Evolutionary conservation across 1,140 invertebrate species (phyloP).

Genomic region (Copidosoma floridanum): DNA sequence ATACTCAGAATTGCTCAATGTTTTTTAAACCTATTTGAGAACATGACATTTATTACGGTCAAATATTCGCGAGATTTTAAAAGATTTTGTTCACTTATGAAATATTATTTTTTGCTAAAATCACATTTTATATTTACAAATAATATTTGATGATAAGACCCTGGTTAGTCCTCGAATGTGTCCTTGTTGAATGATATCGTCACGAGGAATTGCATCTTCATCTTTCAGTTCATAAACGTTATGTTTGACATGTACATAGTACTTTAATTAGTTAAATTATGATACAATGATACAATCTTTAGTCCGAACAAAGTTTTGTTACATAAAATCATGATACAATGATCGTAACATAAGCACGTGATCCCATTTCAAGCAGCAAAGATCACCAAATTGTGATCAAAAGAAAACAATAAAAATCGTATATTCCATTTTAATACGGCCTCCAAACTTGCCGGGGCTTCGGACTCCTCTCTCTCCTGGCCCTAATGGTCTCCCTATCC

Average conservation of each 20-base stretch:
- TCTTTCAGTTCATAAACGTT: too few species aligned
- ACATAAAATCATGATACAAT: too few species aligned
- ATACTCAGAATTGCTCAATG: neutral
- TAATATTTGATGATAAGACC: constrained; percentile 49
- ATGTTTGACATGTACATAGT: too few species aligned
- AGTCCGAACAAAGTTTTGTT: too few species aligned
- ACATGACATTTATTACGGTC: neutral
- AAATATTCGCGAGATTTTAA: too few species aligned
- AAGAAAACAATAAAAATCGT: neutral
- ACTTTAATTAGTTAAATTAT: too few species aligned
- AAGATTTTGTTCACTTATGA: neutral
- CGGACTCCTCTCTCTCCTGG: constrained; percentile 48
- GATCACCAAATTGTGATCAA: neutral
- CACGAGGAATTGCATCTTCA: neutral
- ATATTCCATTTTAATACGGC: constrained; percentile 53
- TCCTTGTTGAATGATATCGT: constrained; percentile 31
- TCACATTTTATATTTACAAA: constrained; percentile 42
- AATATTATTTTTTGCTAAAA: constrained; percentile 5
- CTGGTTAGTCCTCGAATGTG: constrained; percentile 54
- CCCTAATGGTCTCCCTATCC: constrained; percentile 39
- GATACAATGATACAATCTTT: too few species aligned
- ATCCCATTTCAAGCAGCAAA: neutral
- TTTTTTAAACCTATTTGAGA: neutral
- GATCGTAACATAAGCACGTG: too few species aligned
- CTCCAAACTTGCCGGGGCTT: constrained; percentile 55